These are phyloP conservation scores for Himantopus leucocephalus DNA, from an alignment of 2,113 vertebrate genomes.

Conservation along the genomic window DNA sequence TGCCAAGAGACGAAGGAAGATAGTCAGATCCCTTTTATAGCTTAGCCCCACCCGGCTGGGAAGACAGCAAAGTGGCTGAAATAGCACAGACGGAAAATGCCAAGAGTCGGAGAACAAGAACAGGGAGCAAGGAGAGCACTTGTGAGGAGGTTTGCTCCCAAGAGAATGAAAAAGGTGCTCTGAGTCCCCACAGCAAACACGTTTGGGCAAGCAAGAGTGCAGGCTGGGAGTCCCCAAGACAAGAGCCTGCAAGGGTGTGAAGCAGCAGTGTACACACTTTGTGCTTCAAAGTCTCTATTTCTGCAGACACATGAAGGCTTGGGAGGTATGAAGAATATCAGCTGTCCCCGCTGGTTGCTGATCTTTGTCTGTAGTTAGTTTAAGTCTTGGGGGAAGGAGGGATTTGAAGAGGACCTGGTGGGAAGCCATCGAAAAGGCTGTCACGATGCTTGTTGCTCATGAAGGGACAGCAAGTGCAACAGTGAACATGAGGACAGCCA, in stretches of 20 bases:
- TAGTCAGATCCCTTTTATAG: slow-evolving; percentile 21
- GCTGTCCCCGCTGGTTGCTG: background rate
- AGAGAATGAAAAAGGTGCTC: background rate
- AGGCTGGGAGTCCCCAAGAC: background rate
- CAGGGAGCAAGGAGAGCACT: background rate
- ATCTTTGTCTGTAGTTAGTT: background rate
- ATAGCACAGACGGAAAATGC: slow-evolving; percentile 2
- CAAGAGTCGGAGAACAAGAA: background rate
- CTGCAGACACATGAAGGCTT: background rate
- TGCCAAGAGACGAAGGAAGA: background rate
- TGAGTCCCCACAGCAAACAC: background rate
- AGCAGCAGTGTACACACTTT: background rate
- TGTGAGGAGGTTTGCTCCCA: background rate
- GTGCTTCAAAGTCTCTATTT: background rate
- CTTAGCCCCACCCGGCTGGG: background rate
- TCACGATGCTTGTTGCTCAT: accelerated
- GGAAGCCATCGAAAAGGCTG: background rate
- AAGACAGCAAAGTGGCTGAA: background rate
- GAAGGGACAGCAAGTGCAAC: background rate
- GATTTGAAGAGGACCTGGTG: background rate
- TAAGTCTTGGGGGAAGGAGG: background rate
- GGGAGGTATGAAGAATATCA: background rate
- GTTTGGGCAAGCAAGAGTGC: background rate
- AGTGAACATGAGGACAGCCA: background rate
- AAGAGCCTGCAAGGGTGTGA: background rate